Conservation (phyloP, 2,113 vertebrate genomes). For the Azemiops feae region DNA sequence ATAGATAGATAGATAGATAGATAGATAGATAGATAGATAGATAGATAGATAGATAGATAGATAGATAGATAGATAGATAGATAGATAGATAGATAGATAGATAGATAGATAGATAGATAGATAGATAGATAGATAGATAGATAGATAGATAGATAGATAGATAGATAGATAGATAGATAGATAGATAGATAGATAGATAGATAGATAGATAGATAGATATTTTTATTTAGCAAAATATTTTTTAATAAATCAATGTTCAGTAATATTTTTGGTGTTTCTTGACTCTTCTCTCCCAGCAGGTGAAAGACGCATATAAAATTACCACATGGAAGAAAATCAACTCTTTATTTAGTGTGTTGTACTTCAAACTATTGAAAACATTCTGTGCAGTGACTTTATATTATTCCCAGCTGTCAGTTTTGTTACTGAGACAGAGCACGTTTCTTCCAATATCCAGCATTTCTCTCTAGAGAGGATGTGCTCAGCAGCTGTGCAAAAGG, state of each 20-base stretch:
- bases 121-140: neutral
- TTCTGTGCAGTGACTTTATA: neutral
- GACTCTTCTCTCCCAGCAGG: neutral
- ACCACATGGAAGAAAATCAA: neutral
- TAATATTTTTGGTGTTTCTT: slow-evolving; percentile 7
- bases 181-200: too few species aligned
- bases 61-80: neutral
- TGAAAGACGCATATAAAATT: neutral
- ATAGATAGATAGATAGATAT: neutral
- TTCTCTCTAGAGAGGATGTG: neutral
- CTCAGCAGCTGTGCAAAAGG: neutral
- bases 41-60: neutral
- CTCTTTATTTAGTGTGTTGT: neutral
- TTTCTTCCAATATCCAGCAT: neutral
- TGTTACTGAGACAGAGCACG: neutral
- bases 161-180: too few species aligned
- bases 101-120: too few species aligned
- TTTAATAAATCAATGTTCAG: neutral
- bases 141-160: neutral
- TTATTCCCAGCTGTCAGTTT: neutral
- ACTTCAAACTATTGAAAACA: neutral
- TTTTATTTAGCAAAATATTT: neutral
- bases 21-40: neutral
- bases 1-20: too few species aligned
- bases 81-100: neutral